A percentile compares a stretch with the other conserved stretches of the same genome.
Conservation (phyloP, 2,113 vertebrate species). For the Pterophyllum scalare region DNA sequence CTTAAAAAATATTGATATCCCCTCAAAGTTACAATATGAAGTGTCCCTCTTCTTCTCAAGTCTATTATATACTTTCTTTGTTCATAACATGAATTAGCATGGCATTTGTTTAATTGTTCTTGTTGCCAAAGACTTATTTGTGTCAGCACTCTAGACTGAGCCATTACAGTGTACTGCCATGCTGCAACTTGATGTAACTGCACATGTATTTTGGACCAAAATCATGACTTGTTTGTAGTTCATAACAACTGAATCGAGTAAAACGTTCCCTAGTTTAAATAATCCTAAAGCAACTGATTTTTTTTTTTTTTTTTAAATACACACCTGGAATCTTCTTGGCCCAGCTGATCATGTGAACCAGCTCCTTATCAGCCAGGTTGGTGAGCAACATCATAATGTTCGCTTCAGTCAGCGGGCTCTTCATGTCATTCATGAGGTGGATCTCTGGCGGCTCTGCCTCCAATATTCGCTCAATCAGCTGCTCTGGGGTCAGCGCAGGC, state of each 20-base stretch:
- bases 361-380: conserved; percentile 94
- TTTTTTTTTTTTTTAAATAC: background rate
- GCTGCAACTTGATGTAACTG: background rate
- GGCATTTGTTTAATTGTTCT: background rate
- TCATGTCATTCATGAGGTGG: conserved; percentile 87
- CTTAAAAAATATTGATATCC: background rate
- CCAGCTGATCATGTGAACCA: conserved; percentile 98
- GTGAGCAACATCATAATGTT: conserved; percentile 97
- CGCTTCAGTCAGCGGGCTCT: conserved; percentile 89
- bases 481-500: conserved; percentile 83
- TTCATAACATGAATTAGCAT: background rate
- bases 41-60: background rate
- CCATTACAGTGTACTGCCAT: background rate
- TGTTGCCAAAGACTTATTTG: background rate
- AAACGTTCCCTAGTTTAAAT: no score
- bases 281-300: no score
- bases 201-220: background rate
- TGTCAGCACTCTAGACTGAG: background rate
- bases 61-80: background rate
- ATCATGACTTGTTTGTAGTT: no score
- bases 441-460: conserved; percentile 94
- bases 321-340: conserved; percentile 97
- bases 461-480: conserved; percentile 88
- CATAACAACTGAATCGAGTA: no score
- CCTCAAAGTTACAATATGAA: background rate